Conservation (phyloP, 1,140 invertebrate species). For the Nephila pilipes region DNA sequence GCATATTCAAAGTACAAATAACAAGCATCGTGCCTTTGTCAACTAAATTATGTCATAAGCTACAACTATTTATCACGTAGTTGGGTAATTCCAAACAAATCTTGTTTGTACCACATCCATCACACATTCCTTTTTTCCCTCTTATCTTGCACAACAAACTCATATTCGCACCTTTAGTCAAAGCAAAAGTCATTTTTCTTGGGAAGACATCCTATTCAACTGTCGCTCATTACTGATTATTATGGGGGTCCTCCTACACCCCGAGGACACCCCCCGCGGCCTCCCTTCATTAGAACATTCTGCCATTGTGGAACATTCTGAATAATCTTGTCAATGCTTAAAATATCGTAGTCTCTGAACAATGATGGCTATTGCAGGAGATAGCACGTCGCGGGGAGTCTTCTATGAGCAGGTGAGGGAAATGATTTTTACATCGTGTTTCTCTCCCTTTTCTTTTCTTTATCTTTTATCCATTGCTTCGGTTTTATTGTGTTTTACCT, state of each 20-base stretch:
- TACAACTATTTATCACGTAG: conserved; percentile 8
- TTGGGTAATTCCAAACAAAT: conserved; percentile 25
- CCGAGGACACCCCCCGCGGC: neutral
- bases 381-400: neutral
- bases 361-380: conserved; percentile 1
- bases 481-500: too few species aligned
- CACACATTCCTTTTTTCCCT: neutral
- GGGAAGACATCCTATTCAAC: conserved; percentile 62
- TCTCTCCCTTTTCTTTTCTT: neutral
- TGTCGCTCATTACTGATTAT: conserved; percentile 74
- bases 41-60: neutral
- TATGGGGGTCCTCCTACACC: conserved; percentile 4
- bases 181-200: conserved; percentile 72
- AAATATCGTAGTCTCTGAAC: conserved; percentile 63
- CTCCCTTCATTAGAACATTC: conserved; percentile 55
- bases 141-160: conserved; percentile 46
- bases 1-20: too few species aligned
- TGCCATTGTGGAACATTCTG: conserved; percentile 48
- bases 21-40: too few species aligned
- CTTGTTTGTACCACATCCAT: neutral
- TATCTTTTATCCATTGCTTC: neutral
- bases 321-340: conserved; percentile 75
- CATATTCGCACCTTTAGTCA: conserved; percentile 41
- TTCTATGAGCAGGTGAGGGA: conserved; percentile 18
- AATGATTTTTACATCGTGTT: conserved; percentile 6